Conservation (phyloP, 2,797 vertebrate genomes). For the Astyanax mexicanus region DNA sequence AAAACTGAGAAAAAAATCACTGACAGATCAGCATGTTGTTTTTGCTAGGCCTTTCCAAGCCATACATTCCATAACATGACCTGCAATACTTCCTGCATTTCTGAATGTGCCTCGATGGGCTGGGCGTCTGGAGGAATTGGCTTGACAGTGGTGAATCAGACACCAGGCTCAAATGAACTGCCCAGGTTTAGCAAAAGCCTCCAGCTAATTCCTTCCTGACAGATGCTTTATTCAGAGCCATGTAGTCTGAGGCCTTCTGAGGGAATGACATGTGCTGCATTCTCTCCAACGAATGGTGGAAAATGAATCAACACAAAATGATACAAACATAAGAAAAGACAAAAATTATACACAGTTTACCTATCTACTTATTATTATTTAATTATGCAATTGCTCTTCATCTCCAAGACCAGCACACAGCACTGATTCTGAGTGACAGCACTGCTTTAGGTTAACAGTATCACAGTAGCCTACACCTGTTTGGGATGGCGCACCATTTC, state of each 20-base stretch:
- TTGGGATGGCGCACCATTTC: conserved; percentile 62
- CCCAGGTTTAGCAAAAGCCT: conserved; percentile 47
- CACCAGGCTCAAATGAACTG: conserved; percentile 31
- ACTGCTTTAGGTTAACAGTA: conserved; percentile 19
- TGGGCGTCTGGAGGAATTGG: conserved; percentile 23
- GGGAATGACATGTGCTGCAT: conserved; percentile 50
- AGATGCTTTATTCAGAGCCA: conserved; percentile 59
- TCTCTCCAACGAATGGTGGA: background rate
- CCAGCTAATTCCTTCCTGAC: conserved; percentile 61
- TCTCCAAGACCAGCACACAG: background rate
- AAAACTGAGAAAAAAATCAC: background rate
- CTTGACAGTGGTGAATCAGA: conserved; percentile 41
- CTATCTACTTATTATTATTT: background rate
- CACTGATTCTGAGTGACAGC: background rate
- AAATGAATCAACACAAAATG: conserved; percentile 46
- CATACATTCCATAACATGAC: background rate
- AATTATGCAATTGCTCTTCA: background rate
- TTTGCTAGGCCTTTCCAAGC: background rate
- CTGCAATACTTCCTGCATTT: background rate
- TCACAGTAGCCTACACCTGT: conserved; percentile 63
- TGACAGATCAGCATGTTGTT: background rate
- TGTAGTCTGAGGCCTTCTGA: conserved; percentile 53
- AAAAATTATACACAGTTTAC: background rate
- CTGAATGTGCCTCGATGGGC: background rate
- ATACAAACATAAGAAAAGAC: background rate